Conservation (phyloP, 2,888 invertebrate species). For the Carabus problematicus region DNA sequence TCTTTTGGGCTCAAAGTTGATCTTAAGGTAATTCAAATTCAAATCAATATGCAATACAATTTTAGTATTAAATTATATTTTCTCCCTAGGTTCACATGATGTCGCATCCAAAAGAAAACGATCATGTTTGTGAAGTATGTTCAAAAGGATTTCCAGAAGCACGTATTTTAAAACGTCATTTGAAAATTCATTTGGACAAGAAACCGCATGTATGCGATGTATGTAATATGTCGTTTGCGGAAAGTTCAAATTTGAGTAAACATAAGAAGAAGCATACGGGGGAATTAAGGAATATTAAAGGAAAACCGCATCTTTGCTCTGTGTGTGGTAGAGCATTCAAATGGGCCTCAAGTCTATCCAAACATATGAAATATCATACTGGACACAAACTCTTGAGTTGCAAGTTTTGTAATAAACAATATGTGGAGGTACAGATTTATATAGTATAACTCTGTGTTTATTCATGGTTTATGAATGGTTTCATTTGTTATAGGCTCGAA, state of each 20-base stretch:
- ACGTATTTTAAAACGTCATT: constrained; percentile 58
- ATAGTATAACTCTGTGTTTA: constrained; percentile 43
- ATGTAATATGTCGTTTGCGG: constrained; percentile 62
- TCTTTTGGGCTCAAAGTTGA: constrained; percentile 58
- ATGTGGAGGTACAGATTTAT: constrained; percentile 56
- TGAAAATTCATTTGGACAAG: constrained; percentile 60
- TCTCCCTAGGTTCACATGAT: constrained; percentile 57
- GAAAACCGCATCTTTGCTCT: constrained; percentile 59
- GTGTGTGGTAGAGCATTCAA: constrained; percentile 62
- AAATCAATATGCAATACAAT: background rate
- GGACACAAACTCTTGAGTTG: constrained; percentile 61
- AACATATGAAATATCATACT: constrained; percentile 63
- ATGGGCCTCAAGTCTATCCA: constrained; percentile 62
- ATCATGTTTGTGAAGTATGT: constrained; percentile 56
- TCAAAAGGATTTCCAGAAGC: constrained; percentile 59
- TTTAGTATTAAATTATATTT: constrained; percentile 15
- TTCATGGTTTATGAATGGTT: constrained; percentile 35
- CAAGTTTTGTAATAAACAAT: constrained; percentile 60
- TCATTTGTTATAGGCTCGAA: constrained; percentile 54
- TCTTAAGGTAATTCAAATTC: constrained; percentile 52
- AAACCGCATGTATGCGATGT: constrained; percentile 61
- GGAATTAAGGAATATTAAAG: constrained; percentile 59
- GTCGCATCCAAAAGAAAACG: constrained; percentile 58
- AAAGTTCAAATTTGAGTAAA: constrained; percentile 61
- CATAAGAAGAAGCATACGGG: constrained; percentile 63